Evolutionary conservation across 2,888 invertebrate genomes (phyloP), one percentile per base, ranked within the genome.

Genomic region (Colostygia pectinataria): DNA sequence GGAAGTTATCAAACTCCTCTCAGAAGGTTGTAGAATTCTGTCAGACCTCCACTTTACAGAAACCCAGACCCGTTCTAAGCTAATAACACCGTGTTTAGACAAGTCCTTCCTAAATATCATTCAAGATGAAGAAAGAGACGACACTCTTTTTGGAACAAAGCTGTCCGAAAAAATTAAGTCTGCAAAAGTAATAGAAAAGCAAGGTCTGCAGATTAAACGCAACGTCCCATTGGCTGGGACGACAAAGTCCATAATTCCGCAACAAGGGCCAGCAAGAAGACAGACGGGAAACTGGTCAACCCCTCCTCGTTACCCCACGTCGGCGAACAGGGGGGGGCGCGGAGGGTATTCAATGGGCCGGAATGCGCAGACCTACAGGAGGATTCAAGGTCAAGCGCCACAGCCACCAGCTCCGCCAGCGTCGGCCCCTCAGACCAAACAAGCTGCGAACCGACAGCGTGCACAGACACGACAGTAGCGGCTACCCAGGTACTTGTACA

Each of bases 11-110:
- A 50, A 43, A 27, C 20, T 9, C 2, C 15, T 49, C 5, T 28
- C 27, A 13, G 38, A 49, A 2, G 20, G 49, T 1, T 42, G 42
- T 15, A 32, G 33, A 7, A 6, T 50, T 5, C 15, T 50, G 2
- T 31, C 24, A 5, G 43, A 49, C 9, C 34, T 49, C 2, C 49
- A 43, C 20, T 20, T 10, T n/a, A 2, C 10, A 6, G 23, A 49
- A 12, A 43, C 43, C 0, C 20, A 40, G n/a, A 18, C 31, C n/a
- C 18, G 40, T 12, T n/a, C n/a, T 3, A 31, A 40, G 23, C 6
- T 40, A 12, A 23, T 40, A 1, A 40, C 40, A 9, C 40, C 40
- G 4, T 15, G 31, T 2, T 13, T 40, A n/a, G 40, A 23, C 3
- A 31, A 40, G 8, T 12, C 40, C 0, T 31, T 40, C 4, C 6